phyloP scores from a whole-genome alignment of 2,797 vertebrate species.

The Aplochiton taeniatus region DNA sequence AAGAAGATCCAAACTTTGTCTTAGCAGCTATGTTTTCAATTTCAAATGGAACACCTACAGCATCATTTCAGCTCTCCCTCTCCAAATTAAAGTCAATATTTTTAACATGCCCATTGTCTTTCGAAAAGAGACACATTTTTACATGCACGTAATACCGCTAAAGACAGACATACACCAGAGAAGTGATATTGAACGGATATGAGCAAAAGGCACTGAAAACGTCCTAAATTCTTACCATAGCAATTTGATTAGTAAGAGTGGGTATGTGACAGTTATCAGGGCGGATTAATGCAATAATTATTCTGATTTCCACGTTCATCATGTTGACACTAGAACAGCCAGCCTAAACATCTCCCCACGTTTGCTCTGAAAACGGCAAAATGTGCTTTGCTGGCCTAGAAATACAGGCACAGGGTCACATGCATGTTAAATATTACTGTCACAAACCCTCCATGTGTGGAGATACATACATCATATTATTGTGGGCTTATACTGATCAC shows the following conservation, averaged over 20 bases:
- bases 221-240: constrained; percentile 48
- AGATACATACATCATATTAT: too few species aligned
- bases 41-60: constrained; percentile 2
- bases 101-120: not conserved
- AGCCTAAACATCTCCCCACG: not conserved
- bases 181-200: constrained; percentile 39
- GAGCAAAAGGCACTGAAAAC: constrained; percentile 44
- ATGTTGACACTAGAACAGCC: constrained; percentile 26
- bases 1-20: too few species aligned
- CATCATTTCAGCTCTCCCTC: too few species aligned
- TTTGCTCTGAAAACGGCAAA: not conserved
- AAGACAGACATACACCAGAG: constrained; percentile 18
- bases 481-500: too few species aligned
- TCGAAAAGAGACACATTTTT: too few species aligned
- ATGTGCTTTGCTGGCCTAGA: too few species aligned
- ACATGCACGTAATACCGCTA: not conserved
- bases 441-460: too few species aligned
- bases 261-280: constrained; percentile 60
- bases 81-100: not conserved
- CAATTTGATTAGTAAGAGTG: constrained; percentile 58
- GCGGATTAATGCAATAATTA: constrained; percentile 65
- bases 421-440: too few species aligned
- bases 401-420: too few species aligned
- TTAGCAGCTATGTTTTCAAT: not conserved
- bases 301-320: constrained; percentile 55